phyloP scores from a whole-genome alignment of 2,888 invertebrate genomes.

The Unio delphinus region DNA sequence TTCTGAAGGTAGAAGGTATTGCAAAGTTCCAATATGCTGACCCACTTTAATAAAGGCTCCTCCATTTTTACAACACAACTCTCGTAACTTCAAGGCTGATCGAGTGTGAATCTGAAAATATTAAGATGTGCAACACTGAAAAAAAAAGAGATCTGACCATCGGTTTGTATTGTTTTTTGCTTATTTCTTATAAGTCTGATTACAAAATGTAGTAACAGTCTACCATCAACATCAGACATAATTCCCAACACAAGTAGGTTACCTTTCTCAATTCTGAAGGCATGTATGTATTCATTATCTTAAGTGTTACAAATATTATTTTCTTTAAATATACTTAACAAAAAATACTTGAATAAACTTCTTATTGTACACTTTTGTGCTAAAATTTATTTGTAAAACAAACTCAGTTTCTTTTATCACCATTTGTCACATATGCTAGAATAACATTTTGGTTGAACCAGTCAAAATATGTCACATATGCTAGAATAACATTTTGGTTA shows the following conservation, averaged over 20 bases:
- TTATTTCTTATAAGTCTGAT: too few relatives aligned
- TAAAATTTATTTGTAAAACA: not conserved
- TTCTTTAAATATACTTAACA: not conserved
- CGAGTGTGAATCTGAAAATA: slow-evolving; percentile 79
- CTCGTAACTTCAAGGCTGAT: slow-evolving; percentile 87
- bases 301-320: too few relatives aligned
- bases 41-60: slow-evolving; percentile 98
- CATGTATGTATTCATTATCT: too few relatives aligned
- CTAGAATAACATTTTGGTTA: too few relatives aligned
- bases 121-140: not conserved
- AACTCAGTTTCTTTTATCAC: not conserved
- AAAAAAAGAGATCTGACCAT: not conserved
- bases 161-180: too few relatives aligned
- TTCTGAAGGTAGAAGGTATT: slow-evolving; percentile 93
- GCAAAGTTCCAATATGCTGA: slow-evolving; percentile 95
- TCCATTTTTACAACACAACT: slow-evolving; percentile 91
- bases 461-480: too few relatives aligned
- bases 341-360: not conserved
- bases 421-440: too few relatives aligned
- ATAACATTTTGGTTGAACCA: too few relatives aligned
- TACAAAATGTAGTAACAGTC: too few relatives aligned
- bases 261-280: too few relatives aligned
- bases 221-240: too few relatives aligned
- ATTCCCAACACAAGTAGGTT: too few relatives aligned
- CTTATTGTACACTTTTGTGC: not conserved